Conservation (phyloP, 1,140 invertebrate species). For the Rhopalosiphum padi region DNA sequence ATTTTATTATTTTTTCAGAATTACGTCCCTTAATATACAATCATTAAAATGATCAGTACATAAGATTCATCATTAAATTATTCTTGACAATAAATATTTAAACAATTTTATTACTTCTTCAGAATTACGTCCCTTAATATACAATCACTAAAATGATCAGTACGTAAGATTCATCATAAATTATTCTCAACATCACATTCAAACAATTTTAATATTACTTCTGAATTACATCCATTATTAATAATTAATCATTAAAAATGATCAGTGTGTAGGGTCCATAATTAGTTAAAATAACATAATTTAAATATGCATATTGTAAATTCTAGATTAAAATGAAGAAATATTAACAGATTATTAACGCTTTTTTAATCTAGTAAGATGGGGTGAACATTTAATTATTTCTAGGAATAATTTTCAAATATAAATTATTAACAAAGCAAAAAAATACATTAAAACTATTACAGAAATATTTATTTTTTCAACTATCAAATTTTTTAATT, state of each 20-base stretch:
- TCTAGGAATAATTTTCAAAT: not conserved
- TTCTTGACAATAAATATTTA: not conserved
- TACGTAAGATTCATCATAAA: constrained; percentile 47
- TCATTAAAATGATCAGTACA: constrained; percentile 36
- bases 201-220: not conserved
- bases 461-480: not conserved
- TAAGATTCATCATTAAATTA: constrained; percentile 45
- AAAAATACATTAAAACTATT: not conserved
- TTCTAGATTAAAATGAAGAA: not conserved
- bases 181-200: not conserved
- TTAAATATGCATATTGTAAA: not conserved
- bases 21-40: constrained; percentile 46
- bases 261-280: constrained; percentile 41
- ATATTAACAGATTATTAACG: not conserved
- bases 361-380: not conserved
- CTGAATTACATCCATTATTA: constrained; percentile 51
- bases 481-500: not conserved
- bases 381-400: not conserved
- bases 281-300: not conserved
- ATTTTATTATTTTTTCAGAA: not conserved
- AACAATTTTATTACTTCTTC: not conserved
- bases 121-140: constrained; percentile 49
- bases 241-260: constrained; percentile 24
- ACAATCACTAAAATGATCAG: constrained; percentile 32
- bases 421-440: too few species aligned